These are phyloP conservation scores for Drosophila cyrtoloma DNA, from an alignment of 2,888 invertebrate species.

Conservation along the genomic window DNA sequence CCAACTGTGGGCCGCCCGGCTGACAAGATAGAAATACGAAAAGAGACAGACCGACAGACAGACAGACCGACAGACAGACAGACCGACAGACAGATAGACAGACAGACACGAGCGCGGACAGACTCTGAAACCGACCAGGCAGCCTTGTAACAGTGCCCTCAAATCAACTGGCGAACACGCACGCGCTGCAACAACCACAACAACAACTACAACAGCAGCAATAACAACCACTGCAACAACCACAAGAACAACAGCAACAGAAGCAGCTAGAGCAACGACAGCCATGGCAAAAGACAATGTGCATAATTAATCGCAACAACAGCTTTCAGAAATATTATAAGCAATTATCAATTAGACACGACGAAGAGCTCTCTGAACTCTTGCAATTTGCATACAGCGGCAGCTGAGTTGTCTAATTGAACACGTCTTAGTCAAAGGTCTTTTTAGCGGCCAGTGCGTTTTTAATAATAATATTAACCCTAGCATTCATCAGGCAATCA, in stretches of 20 bases:
- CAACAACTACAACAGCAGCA: constrained; percentile 38
- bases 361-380: background rate
- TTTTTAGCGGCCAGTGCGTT: background rate
- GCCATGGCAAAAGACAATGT: constrained; percentile 37
- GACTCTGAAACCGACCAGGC: constrained; percentile 57
- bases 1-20: constrained; percentile 56
- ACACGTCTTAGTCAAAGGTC: background rate
- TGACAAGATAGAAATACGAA: constrained; percentile 20
- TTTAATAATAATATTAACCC: background rate
- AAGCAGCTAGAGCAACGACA: constrained; percentile 39
- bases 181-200: constrained; percentile 56
- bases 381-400: background rate
- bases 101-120: constrained; percentile 18
- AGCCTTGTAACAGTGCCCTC: constrained; percentile 84
- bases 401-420: background rate
- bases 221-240: constrained; percentile 11
- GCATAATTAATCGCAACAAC: constrained; percentile 40
- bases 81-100: constrained; percentile 8
- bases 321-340: constrained; percentile 24
- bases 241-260: constrained; percentile 10
- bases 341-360: constrained; percentile 9
- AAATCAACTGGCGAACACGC: constrained; percentile 76
- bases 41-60: constrained; percentile 13
- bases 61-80: constrained; percentile 15
- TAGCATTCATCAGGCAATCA: background rate